Evolutionary conservation across 2,797 vertebrate species (phyloP).

Genomic region (Dallia pectoralis): DNA sequence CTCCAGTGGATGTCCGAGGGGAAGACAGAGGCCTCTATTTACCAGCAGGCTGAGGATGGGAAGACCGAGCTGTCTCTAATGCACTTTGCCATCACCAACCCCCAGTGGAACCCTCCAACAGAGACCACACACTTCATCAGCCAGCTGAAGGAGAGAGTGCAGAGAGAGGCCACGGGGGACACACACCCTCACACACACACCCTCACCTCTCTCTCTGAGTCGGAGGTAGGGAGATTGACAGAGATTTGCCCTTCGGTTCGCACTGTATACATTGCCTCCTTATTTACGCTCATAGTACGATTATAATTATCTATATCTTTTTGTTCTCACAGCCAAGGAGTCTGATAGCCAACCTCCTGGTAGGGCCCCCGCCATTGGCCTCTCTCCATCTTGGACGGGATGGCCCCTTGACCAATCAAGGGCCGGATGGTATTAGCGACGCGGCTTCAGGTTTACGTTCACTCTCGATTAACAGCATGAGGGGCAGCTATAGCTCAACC

Average conservation of each 20-base stretch:
- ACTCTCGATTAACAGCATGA: conserved; percentile 87
- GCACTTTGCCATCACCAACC: conserved; percentile 99
- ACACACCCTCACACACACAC: conserved; percentile 73
- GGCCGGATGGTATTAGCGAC: conserved; percentile 71
- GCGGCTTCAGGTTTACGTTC: conserved; percentile 88
- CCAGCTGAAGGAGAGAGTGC: conserved; percentile 93
- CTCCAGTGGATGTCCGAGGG: conserved; percentile 93
- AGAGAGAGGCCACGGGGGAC: conserved; percentile 82
- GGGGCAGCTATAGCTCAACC: conserved; percentile 67
- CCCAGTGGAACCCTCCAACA: conserved; percentile 92
- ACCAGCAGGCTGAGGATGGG: conserved; percentile 96
- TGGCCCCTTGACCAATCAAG: conserved; percentile 77
- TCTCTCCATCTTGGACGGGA: conserved; percentile 83
- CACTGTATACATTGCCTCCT: not conserved
- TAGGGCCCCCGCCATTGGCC: conserved; percentile 80
- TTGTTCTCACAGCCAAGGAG: conserved; percentile 84
- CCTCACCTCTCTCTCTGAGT: conserved; percentile 86
- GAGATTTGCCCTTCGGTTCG: not conserved
- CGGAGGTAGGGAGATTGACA: conserved; percentile 76
- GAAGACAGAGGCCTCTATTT: conserved; percentile 95
- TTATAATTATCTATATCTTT: not conserved
- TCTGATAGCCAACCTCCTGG: conserved; percentile 89
- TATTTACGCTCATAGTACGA: not conserved
- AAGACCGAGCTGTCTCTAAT: conserved; percentile 97
- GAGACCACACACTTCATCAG: conserved; percentile 97